Percentiles rank a stretch among this genome's conserved stretches.
phyloP scores from a whole-genome alignment of 2,797 vertebrate genomes.

The Mormyrops boulengeri region DNA sequence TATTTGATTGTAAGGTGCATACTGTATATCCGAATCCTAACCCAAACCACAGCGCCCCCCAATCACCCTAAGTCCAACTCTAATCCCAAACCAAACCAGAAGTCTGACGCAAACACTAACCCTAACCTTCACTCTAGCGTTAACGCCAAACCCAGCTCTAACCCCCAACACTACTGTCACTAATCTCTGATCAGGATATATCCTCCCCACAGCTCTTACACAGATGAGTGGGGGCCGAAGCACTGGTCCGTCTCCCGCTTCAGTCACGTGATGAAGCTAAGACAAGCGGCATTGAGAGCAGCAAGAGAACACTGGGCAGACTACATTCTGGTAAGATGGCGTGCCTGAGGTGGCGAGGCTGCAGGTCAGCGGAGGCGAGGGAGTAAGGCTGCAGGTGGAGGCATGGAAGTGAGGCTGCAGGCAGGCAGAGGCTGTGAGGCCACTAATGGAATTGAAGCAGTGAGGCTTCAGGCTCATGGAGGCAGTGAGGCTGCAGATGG shows the following conservation, averaged over 20 bases:
- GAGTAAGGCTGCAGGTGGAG: background rate
- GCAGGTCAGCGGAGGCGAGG: background rate
- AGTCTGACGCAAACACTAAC: background rate
- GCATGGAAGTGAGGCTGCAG: background rate
- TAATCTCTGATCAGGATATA: background rate
- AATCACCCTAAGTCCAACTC: background rate
- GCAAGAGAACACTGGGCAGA: conserved; percentile 90
- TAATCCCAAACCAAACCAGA: background rate
- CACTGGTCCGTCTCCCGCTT: conserved; percentile 89
- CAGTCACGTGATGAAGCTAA: conserved; percentile 86
- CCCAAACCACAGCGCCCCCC: background rate
- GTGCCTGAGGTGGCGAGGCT: background rate
- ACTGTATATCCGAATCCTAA: background rate
- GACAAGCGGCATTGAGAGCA: conserved; percentile 82
- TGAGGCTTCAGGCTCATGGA: too few species aligned
- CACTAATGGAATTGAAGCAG: too few species aligned
- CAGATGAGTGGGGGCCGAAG: conserved; percentile 90
- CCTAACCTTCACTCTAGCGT: background rate
- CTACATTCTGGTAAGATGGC: conserved; percentile 77
- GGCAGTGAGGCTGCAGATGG: background rate
- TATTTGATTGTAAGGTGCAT: background rate
- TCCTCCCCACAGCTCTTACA: conserved; percentile 66
- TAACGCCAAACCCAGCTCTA: background rate
- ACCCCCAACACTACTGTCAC: background rate
- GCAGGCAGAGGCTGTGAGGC: background rate